A percentile compares a stretch with the other conserved stretches of the same genome.
Conservation (phyloP, 1,140 invertebrate genomes). For the Acromyrmex echinatior region DNA sequence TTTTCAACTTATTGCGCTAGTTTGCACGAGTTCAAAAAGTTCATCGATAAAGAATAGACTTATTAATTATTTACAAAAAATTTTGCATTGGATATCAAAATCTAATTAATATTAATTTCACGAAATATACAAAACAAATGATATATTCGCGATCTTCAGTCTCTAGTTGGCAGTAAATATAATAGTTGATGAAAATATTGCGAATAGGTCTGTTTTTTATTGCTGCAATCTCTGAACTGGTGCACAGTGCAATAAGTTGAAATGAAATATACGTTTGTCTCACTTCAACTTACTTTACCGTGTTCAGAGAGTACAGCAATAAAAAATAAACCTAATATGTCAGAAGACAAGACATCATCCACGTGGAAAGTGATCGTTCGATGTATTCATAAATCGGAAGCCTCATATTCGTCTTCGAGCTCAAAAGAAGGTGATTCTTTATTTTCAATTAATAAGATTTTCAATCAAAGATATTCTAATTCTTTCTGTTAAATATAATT, state of each 20-base stretch:
- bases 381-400: constrained; percentile 15
- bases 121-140: constrained; percentile 18
- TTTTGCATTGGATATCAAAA: not conserved
- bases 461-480: not conserved
- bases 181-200: constrained; percentile 36
- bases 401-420: not conserved
- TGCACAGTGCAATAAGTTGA: no score
- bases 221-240: no score
- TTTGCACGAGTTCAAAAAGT: no score
- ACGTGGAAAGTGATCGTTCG: constrained; percentile 48
- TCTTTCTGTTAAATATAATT: not conserved
- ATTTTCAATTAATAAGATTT: not conserved
- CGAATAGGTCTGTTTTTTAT: not conserved
- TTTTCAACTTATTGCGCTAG: no score
- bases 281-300: no score
- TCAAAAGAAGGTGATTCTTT: constrained; percentile 25
- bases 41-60: no score
- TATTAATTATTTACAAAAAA: not conserved
- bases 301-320: no score
- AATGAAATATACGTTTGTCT: no score
- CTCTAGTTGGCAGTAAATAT: not conserved
- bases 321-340: constrained; percentile 22
- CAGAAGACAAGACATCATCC: constrained; percentile 39
- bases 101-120: not conserved
- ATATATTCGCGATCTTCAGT: constrained; percentile 3